Conservation (phyloP, 2,797 vertebrate species). For the Gobio occitaniae region DNA sequence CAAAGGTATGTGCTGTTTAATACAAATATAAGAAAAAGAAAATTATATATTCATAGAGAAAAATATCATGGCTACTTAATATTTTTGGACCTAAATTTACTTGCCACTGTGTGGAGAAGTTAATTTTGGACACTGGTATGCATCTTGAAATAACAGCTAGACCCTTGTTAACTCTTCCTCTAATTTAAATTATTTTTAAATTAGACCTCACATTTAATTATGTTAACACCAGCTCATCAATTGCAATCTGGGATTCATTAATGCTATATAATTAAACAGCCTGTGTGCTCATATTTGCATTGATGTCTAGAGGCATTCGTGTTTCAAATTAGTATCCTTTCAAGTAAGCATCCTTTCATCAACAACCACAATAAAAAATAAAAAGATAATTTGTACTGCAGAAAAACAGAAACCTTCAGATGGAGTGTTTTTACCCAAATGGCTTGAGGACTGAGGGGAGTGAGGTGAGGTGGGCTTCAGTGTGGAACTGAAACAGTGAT, state of each 20-base stretch:
- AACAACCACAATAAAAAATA: not conserved
- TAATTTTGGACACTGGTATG: not conserved
- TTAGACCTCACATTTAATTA: constrained; percentile 29
- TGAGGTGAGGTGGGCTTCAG: constrained; percentile 4
- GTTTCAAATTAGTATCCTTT: constrained; percentile 21
- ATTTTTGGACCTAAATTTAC: not conserved
- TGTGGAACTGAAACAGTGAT: constrained; percentile 2
- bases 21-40: not conserved
- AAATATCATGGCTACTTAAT: not conserved
- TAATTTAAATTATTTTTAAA: not conserved
- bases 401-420: constrained; percentile 17
- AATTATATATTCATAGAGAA: not conserved
- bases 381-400: not conserved
- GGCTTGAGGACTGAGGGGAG: not conserved
- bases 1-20: not conserved
- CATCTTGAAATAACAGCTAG: not conserved
- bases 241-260: constrained; percentile 35
- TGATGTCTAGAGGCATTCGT: constrained; percentile 32
- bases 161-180: not conserved
- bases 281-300: constrained; percentile 3
- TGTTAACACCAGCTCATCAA: constrained; percentile 19
- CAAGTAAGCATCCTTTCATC: constrained; percentile 16
- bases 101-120: not conserved
- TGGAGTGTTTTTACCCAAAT: not conserved
- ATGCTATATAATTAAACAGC: constrained; percentile 16